Conservation (phyloP, 2,888 invertebrate genomes). For the Disparrhopalites patrizii region DNA sequence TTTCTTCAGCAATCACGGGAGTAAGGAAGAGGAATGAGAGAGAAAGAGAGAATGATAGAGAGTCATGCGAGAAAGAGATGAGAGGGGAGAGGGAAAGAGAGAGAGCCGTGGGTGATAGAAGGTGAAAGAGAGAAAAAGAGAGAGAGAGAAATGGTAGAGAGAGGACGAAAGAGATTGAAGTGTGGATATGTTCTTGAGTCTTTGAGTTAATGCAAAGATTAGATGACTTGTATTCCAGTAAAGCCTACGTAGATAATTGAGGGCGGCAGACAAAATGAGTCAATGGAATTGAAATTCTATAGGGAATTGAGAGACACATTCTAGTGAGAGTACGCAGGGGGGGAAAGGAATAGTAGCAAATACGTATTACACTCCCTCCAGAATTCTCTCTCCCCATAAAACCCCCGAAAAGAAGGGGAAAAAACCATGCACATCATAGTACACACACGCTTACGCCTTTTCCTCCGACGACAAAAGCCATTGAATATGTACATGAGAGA, state of each 20-base stretch:
- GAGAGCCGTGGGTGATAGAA: too few species aligned
- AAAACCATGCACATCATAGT: too few species aligned
- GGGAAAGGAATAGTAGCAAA: background rate
- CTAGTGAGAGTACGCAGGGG: background rate
- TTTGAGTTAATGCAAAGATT: conserved; percentile 13
- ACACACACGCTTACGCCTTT: conserved; percentile 5
- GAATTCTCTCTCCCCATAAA: too few species aligned
- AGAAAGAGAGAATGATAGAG: background rate
- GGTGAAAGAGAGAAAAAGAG: too few species aligned
- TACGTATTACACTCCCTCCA: too few species aligned
- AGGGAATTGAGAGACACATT: conserved; percentile 28
- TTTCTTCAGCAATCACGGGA: background rate
- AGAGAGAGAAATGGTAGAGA: background rate
- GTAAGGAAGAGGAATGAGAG: background rate
- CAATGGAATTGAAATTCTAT: conserved; percentile 26
- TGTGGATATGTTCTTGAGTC: conserved; percentile 2
- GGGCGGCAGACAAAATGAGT: conserved; percentile 30
- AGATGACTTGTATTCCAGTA: conserved; percentile 3
- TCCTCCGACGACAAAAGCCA: conserved; percentile 5
- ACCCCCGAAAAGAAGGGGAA: too few species aligned
- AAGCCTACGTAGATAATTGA: conserved; percentile 26
- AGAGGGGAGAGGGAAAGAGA: too few species aligned
- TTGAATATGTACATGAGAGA: background rate
- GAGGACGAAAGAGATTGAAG: background rate
- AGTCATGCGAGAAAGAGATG: too few species aligned